A percentile compares a stretch with the other conserved stretches of the same genome.
These are phyloP conservation scores for Uria lomvia DNA, from an alignment of 2,113 vertebrate species.

Conservation along the genomic window DNA sequence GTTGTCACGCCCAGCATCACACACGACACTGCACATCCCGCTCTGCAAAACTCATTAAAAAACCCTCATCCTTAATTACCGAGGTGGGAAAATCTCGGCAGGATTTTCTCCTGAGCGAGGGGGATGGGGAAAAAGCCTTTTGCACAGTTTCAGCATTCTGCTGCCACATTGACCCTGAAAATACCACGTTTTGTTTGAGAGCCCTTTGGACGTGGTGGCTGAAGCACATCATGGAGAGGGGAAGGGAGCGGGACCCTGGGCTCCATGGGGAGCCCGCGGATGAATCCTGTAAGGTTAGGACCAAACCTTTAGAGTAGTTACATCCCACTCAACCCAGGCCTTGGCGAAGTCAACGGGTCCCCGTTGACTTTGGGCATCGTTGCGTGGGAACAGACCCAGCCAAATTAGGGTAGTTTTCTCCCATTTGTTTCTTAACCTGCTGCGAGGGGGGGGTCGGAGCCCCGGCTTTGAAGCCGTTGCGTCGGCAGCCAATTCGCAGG, in stretches of 20 bases:
- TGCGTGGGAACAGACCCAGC: not conserved
- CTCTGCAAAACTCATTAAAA: not conserved
- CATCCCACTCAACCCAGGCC: not conserved
- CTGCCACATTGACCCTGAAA: not conserved
- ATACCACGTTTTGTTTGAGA: not conserved
- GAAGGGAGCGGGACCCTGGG: not conserved
- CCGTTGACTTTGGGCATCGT: not conserved
- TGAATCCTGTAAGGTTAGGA: slow-evolving; percentile 6
- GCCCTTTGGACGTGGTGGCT: not conserved
- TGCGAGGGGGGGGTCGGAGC: not conserved
- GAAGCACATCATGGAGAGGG: not conserved
- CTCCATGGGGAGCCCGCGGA: fast-evolving
- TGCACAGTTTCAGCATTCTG: not conserved
- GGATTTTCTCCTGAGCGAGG: not conserved
- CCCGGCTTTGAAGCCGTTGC: not conserved
- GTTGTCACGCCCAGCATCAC: not conserved
- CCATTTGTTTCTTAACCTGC: slow-evolving; percentile 21
- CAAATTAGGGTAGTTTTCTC: slow-evolving; percentile 11
- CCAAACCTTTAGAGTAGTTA: slow-evolving; percentile 53
- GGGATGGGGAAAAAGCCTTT: not conserved
- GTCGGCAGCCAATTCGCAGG: not conserved
- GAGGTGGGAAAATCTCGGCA: not conserved
- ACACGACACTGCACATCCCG: fast-evolving
- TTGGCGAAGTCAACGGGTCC: not conserved
- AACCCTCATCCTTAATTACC: not conserved